These are phyloP conservation scores for Dasypogon diadema DNA, from an alignment of 2,888 invertebrate genomes.

Conservation along the genomic window DNA sequence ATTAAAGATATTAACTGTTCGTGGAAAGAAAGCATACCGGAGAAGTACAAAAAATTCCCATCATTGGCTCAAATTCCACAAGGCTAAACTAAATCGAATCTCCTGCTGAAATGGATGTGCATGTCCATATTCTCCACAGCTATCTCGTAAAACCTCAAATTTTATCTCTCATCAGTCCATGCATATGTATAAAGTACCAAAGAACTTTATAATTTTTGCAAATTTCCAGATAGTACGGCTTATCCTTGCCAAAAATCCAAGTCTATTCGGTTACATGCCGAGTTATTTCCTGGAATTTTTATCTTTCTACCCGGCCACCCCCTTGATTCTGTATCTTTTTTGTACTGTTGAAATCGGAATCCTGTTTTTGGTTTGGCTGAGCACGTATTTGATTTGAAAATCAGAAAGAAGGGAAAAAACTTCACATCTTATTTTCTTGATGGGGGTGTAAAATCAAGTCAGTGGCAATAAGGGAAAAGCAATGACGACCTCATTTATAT, in stretches of 20 bases:
- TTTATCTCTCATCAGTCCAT: constrained; percentile 50
- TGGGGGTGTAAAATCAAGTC: not conserved
- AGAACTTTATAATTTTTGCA: constrained; percentile 48
- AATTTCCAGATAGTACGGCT: constrained; percentile 42
- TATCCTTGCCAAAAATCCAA: constrained; percentile 41
- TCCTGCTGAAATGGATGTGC: not conserved
- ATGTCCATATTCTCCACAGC: not conserved
- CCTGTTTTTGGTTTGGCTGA: constrained; percentile 39
- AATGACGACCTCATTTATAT: constrained; percentile 30
- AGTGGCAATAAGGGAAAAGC: not conserved
- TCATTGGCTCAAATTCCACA: constrained; percentile 11
- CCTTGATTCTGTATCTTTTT: constrained; percentile 17
- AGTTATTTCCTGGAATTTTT: constrained; percentile 46
- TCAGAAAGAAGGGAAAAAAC: constrained; percentile 24
- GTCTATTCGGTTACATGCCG: constrained; percentile 45
- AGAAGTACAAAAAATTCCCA: not conserved
- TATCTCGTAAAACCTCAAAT: constrained; percentile 41
- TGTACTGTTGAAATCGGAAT: not conserved
- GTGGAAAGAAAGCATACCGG: not conserved
- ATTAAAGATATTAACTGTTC: not conserved
- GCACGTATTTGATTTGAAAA: constrained; percentile 50
- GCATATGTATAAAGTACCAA: constrained; percentile 39
- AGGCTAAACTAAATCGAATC: constrained; percentile 42
- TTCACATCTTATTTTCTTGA: constrained; percentile 22
- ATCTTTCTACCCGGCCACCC: constrained; percentile 11